Conservation (phyloP, 2,113 vertebrate genomes). For the Ancistrus triradiatus region DNA sequence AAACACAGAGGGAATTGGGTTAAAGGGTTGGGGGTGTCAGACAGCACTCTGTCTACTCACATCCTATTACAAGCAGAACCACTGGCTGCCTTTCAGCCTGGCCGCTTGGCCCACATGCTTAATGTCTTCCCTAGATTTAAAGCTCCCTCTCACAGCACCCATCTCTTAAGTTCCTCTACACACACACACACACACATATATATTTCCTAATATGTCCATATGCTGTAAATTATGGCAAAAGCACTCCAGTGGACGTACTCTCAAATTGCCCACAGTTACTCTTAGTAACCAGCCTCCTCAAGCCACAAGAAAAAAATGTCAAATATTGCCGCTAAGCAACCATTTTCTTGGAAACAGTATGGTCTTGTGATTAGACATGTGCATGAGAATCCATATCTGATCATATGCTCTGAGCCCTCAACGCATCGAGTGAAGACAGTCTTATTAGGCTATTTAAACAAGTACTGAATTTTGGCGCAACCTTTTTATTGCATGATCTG, state of each 20-base stretch:
- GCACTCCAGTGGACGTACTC: neutral
- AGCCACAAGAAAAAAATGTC: neutral
- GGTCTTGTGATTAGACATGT: conserved; percentile 7
- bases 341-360: neutral
- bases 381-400: neutral
- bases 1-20: conserved; percentile 48
- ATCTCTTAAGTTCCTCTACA: neutral
- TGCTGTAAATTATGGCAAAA: neutral
- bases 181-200: conserved; percentile 8
- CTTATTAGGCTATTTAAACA: no score
- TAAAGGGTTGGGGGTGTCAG: conserved; percentile 43
- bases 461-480: no score
- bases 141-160: neutral
- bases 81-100: conserved; percentile 38
- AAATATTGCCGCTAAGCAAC: neutral
- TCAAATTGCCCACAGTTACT: neutral
- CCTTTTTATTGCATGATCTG: no score
- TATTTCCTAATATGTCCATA: neutral
- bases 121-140: conserved; percentile 27
- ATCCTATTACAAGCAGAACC: conserved; percentile 45
- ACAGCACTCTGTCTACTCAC: conserved; percentile 32
- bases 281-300: neutral
- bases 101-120: conserved; percentile 18
- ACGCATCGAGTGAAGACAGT: no score
- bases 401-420: neutral